phyloP scores from a whole-genome alignment of 2,888 invertebrate genomes.

The Chymomyza caudatula region DNA sequence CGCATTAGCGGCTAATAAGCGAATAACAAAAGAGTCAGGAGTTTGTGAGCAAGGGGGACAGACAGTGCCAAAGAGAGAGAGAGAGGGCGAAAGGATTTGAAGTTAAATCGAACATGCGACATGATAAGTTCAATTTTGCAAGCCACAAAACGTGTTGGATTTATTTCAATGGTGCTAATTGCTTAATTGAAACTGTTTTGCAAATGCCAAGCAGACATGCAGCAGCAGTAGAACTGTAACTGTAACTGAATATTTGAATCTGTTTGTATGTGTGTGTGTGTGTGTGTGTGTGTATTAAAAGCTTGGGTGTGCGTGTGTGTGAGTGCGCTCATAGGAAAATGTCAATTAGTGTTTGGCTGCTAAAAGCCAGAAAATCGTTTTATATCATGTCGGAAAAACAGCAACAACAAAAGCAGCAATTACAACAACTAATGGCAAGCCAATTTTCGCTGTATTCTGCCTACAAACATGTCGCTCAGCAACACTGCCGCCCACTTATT shows the following conservation, averaged over 20 bases:
- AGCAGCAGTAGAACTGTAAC: constrained; percentile 37
- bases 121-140: constrained; percentile 54
- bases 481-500: constrained; percentile 14
- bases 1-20: constrained; percentile 21
- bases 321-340: constrained; percentile 54
- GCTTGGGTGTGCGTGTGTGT: neutral
- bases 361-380: constrained; percentile 63
- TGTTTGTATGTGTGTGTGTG: neutral
- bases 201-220: constrained; percentile 52
- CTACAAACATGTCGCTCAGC: constrained; percentile 8
- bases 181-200: constrained; percentile 72
- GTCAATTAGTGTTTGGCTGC: constrained; percentile 70
- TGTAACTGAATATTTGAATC: neutral
- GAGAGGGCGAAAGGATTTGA: neutral
- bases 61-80: neutral
- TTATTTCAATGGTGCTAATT: constrained; percentile 72
- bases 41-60: neutral
- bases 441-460: constrained; percentile 46
- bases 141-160: constrained; percentile 72
- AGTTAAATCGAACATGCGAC: constrained; percentile 33
- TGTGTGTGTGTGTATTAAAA: neutral
- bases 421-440: constrained; percentile 22
- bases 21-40: constrained; percentile 11
- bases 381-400: constrained; percentile 13
- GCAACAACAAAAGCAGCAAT: constrained; percentile 6